phyloP scores from a whole-genome alignment of 2,113 vertebrate genomes.

The mouse (Mus musculus) region GRCm39 chr16:94840001-94840500 shows the following conservation, averaged over 20 bases:
- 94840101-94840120: too few relatives aligned
- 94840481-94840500: background rate
- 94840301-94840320: background rate
- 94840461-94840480: background rate
- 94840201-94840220: background rate
- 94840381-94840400: background rate
- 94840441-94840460: too few relatives aligned
- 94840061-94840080: background rate
- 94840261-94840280: background rate
- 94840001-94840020: background rate
- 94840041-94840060: background rate
- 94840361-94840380: too few relatives aligned
- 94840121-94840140: background rate
- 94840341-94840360: background rate
- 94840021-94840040: too few relatives aligned
- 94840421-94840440: background rate
- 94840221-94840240: background rate
- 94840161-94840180: background rate
- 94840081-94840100: too few relatives aligned
- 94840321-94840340: background rate
- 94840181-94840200: background rate
- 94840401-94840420: background rate
- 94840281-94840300: background rate
- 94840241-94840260: background rate
- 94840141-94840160: background rate